These are phyloP conservation scores for Neosilurus mollespiculum DNA, from an alignment of 2,797 vertebrate species.

Conservation along the genomic window DNA sequence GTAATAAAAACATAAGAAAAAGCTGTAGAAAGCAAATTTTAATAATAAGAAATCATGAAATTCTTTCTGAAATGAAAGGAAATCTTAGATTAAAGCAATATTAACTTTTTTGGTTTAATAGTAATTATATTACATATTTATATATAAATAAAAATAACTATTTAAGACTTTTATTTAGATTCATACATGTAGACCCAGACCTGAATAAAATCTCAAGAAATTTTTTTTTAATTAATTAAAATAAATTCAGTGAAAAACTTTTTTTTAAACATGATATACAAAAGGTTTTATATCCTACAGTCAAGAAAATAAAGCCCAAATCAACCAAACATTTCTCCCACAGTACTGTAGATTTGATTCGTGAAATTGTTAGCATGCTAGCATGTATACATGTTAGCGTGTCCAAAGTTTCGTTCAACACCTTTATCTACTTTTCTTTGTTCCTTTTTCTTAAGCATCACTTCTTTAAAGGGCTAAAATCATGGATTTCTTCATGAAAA, in stretches of 20 bases:
- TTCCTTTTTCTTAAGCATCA: background rate
- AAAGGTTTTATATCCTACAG: background rate
- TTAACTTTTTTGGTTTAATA: background rate
- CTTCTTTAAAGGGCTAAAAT: background rate
- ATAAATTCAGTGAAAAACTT: background rate
- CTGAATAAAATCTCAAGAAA: too few species aligned
- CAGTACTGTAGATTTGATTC: background rate
- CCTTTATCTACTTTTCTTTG: background rate
- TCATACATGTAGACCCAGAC: background rate
- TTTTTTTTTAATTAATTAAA: too few species aligned
- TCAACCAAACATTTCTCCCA: background rate
- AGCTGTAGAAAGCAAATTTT: background rate
- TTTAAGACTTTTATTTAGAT: constrained; percentile 5
- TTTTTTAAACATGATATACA: background rate
- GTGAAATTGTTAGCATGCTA: background rate
- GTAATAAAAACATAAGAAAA: background rate
- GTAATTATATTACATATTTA: background rate
- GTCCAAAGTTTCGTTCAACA: background rate
- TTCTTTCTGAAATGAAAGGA: background rate
- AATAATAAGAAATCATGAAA: background rate
- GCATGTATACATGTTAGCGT: background rate
- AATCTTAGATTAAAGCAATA: background rate
- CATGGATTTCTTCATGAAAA: background rate
- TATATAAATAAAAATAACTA: background rate
- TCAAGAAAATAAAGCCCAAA: background rate